Evolutionary conservation across 1,140 invertebrate genomes (phyloP), one percentile per base, ranked within the genome.

Genomic region (Drosophila pseudoobscura): DNA sequence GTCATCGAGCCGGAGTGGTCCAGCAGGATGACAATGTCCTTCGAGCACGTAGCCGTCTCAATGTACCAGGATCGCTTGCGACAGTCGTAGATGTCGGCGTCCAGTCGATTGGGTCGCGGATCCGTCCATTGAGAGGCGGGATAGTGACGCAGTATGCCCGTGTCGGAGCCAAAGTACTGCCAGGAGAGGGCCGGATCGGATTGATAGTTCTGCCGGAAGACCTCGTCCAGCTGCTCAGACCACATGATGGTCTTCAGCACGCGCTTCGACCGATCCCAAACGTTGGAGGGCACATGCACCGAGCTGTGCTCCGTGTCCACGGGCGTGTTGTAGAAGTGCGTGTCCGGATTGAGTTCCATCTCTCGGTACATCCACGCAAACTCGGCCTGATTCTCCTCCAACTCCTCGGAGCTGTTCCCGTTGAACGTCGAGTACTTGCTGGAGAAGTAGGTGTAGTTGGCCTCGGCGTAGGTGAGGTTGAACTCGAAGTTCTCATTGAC

Each of bases 1-100:
- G 95, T 96, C 99, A 99, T 99, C 11, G 98, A 99, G n/a, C 99
- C 99, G 60, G 97, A 97, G 43, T 94, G 95, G 91, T 99, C 99
- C 44, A 99, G 93, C 22, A 99, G 92, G 65, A 99, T 98, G 20
- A 99, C 94, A 70, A 99, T 95, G 90, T 99, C 98, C 92, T 99
- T 99, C 8, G 98, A 98, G 76, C 97, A 98, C 0, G 98, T 98
- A 0, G 98, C 97, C 1, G 98, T 98, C 92, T 99, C 96, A 66
- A 99, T 98, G 91, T 98, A 99, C 97, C 97, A 98, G 22, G 96
- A 96, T 49, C 96, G 93, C 15, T 96, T 95, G 8, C 97, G 94
- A 79, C 96, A 97, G 87, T 98, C 97, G 85, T 97, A 98, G 1
- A 94, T 92, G 90, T 96, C 95, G 7, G 93, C 92, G 41, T 93